A percentile compares a stretch with the other conserved stretches of the same genome.
Conservation (phyloP, 2,888 invertebrate genomes). For the Amphipoea lucens region DNA sequence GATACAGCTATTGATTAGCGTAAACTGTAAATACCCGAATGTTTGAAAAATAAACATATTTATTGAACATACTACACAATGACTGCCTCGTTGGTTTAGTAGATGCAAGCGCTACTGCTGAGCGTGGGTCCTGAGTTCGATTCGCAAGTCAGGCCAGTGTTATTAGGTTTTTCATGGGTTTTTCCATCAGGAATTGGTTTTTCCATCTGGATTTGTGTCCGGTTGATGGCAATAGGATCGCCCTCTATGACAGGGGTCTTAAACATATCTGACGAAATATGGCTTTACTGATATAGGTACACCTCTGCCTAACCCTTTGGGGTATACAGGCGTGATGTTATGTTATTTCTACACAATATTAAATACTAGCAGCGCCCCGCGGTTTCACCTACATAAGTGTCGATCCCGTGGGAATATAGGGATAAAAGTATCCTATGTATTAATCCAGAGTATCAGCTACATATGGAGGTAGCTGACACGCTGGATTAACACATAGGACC, state of each 20-base stretch:
- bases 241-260: background rate
- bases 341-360: background rate
- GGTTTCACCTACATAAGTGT: no score
- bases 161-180: background rate
- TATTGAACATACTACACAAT: background rate
- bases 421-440: no score
- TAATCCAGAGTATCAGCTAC: no score
- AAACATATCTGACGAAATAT: background rate
- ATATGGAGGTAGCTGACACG: no score
- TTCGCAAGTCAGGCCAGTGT: background rate
- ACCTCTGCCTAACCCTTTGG: no score
- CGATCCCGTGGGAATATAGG: no score
- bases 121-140: background rate
- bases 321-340: background rate
- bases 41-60: conserved; percentile 1
- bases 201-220: background rate
- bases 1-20: background rate
- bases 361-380: background rate
- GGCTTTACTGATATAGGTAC: background rate
- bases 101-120: no score
- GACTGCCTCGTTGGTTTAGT: no score
- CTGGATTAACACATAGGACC: no score
- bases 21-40: conserved; percentile 6
- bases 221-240: background rate
- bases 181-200: background rate